Percentiles rank a stretch among this genome's conserved stretches.
These are phyloP conservation scores for Empidonax traillii DNA, from an alignment of 2,113 vertebrate species.

Conservation along the genomic window DNA sequence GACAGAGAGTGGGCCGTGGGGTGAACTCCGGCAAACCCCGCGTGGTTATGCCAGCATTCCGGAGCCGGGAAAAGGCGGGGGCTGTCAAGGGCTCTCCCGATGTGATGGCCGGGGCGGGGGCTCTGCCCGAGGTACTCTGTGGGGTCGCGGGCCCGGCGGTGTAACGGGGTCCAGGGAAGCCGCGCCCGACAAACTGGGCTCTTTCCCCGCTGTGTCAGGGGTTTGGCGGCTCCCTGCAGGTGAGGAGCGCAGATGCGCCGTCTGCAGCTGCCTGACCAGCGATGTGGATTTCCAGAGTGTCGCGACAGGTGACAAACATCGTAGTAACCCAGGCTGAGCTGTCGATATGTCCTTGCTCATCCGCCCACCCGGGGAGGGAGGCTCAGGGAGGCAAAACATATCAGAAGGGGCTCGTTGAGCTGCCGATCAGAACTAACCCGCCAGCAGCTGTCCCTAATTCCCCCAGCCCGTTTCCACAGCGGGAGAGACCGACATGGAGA, in stretches of 20 bases:
- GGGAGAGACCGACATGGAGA: background rate
- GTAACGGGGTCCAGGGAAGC: background rate
- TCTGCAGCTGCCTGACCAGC: background rate
- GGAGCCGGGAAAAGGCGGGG: background rate
- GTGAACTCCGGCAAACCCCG: background rate
- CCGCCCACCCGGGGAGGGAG: background rate
- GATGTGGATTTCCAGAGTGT: conserved; percentile 29
- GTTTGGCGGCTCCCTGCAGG: background rate
- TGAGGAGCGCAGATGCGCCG: background rate
- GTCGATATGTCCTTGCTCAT: background rate
- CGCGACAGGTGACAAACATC: background rate
- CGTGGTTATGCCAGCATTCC: background rate
- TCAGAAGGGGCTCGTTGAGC: background rate
- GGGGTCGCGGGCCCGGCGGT: background rate
- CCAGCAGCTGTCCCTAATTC: background rate
- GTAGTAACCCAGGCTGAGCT: background rate
- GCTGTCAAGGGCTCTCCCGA: background rate
- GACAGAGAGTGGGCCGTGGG: background rate
- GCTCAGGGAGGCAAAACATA: background rate
- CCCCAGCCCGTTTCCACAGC: background rate
- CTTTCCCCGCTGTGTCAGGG: background rate
- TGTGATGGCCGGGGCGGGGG: background rate
- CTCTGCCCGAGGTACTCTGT: background rate
- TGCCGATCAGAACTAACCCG: background rate
- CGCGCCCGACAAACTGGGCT: background rate